Percentiles rank a stretch among this genome's conserved stretches.
phyloP scores from a whole-genome alignment of 2,888 invertebrate genomes.

The Lacanobia oleracea region DNA sequence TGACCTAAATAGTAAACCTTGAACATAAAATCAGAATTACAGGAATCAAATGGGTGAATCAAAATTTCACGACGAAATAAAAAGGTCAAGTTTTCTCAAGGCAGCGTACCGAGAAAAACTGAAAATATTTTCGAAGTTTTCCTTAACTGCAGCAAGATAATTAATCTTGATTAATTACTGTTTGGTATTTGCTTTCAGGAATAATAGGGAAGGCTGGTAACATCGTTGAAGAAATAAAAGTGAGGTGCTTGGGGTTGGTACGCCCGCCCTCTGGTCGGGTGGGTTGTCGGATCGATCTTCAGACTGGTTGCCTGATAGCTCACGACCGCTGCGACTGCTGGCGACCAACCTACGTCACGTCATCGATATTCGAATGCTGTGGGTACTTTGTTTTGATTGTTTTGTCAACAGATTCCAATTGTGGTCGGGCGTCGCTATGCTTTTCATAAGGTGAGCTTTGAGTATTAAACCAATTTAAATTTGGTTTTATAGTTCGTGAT shows the following conservation, averaged over 20 bases:
- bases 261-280: slow-evolving; percentile 70
- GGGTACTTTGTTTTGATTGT: slow-evolving; percentile 62
- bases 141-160: slow-evolving; percentile 17
- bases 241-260: slow-evolving; percentile 64
- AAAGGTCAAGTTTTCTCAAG: slow-evolving; percentile 25
- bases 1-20: slow-evolving; percentile 44
- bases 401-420: slow-evolving; percentile 56
- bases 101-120: slow-evolving; percentile 24
- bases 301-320: slow-evolving; percentile 60
- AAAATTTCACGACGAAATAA: slow-evolving; percentile 31
- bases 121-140: slow-evolving; percentile 27
- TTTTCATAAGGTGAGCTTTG: background rate
- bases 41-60: slow-evolving; percentile 42
- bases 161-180: slow-evolving; percentile 30
- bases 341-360: slow-evolving; percentile 58
- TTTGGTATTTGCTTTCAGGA: slow-evolving; percentile 19
- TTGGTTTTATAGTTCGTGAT: background rate
- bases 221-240: slow-evolving; percentile 69
- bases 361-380: slow-evolving; percentile 64
- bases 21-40: slow-evolving; percentile 33
- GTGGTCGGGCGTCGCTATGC: slow-evolving; percentile 1
- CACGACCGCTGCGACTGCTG: slow-evolving; percentile 31
- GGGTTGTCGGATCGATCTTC: slow-evolving; percentile 65
- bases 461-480: background rate
- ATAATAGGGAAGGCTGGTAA: slow-evolving; percentile 58